Evolutionary conservation across 2,113 vertebrate genomes (phyloP).

Genomic region (Lamprologus sp.): DNA sequence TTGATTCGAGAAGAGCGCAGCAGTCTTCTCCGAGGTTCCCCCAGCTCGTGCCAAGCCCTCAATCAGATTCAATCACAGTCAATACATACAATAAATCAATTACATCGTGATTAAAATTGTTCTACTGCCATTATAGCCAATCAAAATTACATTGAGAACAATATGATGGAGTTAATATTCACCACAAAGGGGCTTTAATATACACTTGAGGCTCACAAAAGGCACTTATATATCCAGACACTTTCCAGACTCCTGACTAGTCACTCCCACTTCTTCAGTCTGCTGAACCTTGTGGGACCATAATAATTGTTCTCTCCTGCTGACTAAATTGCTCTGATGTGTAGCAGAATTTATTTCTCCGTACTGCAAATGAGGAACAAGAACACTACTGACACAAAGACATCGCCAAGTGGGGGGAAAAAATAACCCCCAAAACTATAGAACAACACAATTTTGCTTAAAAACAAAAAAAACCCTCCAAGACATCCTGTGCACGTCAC

Average conservation of each 20-base stretch:
- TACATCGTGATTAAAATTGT: neutral
- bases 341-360: neutral
- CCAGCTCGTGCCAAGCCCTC: neutral
- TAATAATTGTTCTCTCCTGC: neutral
- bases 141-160: constrained; percentile 13
- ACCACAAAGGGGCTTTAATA: constrained; percentile 4
- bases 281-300: neutral
- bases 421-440: neutral
- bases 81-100: neutral
- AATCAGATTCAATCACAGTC: neutral
- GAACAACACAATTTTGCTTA: neutral
- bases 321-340: neutral
- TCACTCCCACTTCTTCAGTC: neutral
- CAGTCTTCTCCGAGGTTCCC: neutral
- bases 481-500: neutral
- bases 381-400: neutral
- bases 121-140: neutral
- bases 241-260: neutral
- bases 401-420: neutral
- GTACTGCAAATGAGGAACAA: neutral
- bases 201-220: constrained; percentile 24
- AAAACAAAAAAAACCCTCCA: neutral
- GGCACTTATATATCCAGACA: neutral
- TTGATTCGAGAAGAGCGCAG: neutral
- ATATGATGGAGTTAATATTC: constrained; percentile 4